phyloP scores from a whole-genome alignment of 2,113 vertebrate species.

The Todiramphus chloris region DNA sequence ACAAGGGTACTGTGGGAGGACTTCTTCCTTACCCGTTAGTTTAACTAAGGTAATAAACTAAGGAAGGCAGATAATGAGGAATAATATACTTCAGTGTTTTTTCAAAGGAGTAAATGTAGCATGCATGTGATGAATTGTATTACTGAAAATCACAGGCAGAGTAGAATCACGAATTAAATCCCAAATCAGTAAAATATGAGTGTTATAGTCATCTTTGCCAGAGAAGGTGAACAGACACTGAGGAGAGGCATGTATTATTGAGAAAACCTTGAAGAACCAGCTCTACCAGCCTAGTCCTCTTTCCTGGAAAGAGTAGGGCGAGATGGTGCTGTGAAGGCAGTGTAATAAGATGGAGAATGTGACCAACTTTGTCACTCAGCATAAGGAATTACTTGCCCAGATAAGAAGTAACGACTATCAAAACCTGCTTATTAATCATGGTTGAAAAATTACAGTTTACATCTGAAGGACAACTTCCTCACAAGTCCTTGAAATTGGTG shows the following conservation, averaged over 20 bases:
- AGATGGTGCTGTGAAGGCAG: neutral
- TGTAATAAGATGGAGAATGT: neutral
- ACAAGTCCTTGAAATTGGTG: neutral
- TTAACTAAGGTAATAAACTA: neutral
- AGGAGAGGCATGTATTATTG: neutral
- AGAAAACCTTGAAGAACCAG: neutral
- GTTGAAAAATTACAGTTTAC: neutral
- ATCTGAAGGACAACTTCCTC: neutral
- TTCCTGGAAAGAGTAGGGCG: neutral
- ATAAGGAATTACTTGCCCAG: neutral
- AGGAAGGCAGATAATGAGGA: neutral
- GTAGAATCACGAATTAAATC: neutral
- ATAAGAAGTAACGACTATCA: neutral
- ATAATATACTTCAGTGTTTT: neutral
- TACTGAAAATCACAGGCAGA: neutral
- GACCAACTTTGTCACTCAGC: neutral
- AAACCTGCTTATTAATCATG: neutral
- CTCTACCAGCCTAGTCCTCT: neutral
- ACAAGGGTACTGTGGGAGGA: rapidly evolving
- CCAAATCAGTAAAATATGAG: neutral
- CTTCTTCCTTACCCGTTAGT: neutral
- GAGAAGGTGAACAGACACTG: neutral
- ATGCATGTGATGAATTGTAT: neutral
- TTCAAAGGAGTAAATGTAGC: neutral
- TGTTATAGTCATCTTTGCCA: neutral